Conservation (phyloP, 2,113 vertebrate species). For the Haemorhous mexicanus region DNA sequence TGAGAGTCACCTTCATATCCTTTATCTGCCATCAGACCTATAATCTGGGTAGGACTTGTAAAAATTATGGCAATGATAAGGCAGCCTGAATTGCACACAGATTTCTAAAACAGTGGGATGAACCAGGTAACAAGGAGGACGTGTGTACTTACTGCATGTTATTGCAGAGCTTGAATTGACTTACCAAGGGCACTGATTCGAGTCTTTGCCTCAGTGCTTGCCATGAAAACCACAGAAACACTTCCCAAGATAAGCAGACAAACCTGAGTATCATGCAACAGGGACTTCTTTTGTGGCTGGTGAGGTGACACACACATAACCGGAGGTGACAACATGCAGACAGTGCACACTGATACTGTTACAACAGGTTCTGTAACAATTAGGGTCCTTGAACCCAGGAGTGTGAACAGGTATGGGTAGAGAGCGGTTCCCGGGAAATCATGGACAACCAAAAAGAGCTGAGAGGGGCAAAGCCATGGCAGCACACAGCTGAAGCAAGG, state of each 20-base stretch:
- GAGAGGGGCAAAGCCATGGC: neutral
- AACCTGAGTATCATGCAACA: neutral
- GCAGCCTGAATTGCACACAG: neutral
- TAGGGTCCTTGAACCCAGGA: neutral
- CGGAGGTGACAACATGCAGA: neutral
- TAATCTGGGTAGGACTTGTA: neutral
- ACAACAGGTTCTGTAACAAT: neutral
- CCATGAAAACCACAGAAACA: neutral
- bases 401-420: neutral
- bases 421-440: neutral
- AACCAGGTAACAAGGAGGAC: neutral
- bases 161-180: neutral
- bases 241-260: neutral
- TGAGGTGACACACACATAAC: neutral
- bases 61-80: neutral
- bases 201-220: neutral
- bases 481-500: neutral
- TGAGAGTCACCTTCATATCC: neutral
- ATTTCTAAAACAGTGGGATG: neutral
- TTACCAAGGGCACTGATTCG: fast-evolving
- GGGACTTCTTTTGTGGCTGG: neutral
- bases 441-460: fast-evolving
- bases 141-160: neutral
- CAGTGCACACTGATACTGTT: neutral
- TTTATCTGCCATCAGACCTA: neutral